These are phyloP conservation scores for Bombylius discolor DNA, from an alignment of 2,888 invertebrate genomes.

Conservation along the genomic window DNA sequence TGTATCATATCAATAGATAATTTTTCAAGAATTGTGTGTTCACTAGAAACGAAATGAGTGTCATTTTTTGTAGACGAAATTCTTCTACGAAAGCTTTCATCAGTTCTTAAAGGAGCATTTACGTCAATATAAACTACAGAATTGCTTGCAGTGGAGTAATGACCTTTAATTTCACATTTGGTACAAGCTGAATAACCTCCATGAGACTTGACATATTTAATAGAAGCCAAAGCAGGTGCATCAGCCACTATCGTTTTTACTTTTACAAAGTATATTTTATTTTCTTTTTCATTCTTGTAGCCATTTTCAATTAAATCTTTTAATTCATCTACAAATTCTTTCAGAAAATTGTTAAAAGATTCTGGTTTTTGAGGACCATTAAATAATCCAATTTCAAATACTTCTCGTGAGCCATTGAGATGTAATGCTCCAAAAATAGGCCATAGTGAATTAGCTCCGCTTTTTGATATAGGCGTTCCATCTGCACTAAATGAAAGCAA, in stretches of 20 bases:
- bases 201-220: neutral
- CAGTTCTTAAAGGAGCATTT: neutral
- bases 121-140: neutral
- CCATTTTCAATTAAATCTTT: neutral
- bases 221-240: neutral
- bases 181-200: neutral
- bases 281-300: neutral
- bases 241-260: neutral
- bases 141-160: neutral
- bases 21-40: neutral
- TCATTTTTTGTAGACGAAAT: neutral
- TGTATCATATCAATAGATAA: neutral
- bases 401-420: neutral
- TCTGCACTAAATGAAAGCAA: neutral
- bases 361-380: neutral
- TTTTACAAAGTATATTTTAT: neutral
- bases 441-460: neutral
- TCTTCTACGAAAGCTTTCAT: neutral
- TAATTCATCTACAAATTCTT: neutral
- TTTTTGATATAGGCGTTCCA: neutral
- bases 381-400: neutral
- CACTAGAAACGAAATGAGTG: neutral
- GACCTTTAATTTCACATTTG: neutral
- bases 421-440: neutral
- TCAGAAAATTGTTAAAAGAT: neutral